These are phyloP conservation scores for Gisinianus flammeolus DNA, from an alignment of 2,888 invertebrate genomes.

Conservation along the genomic window DNA sequence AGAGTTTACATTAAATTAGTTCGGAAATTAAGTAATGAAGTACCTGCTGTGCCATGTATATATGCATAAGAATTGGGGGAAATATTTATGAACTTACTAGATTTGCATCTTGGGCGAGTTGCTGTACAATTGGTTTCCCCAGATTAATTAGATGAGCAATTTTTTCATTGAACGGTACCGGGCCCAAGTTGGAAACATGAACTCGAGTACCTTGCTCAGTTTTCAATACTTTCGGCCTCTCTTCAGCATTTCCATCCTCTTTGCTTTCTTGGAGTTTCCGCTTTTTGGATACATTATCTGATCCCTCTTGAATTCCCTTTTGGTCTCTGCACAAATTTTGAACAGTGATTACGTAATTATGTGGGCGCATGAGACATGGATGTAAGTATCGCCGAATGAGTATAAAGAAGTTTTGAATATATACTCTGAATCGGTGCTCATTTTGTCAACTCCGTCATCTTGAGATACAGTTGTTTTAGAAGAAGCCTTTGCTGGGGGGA, in stretches of 20 bases:
- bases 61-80: too few species aligned
- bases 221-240: neutral
- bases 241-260: neutral
- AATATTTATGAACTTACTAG: neutral
- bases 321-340: neutral
- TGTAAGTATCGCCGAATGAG: too few species aligned
- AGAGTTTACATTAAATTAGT: neutral
- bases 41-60: neutral
- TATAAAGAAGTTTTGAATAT: too few species aligned
- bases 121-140: slow-evolving; percentile 4
- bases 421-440: too few species aligned
- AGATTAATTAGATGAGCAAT: neutral
- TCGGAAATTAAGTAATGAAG: neutral
- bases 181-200: neutral
- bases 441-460: too few species aligned
- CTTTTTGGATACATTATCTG: neutral
- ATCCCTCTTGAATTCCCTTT: neutral
- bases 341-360: too few species aligned
- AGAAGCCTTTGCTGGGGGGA: neutral
- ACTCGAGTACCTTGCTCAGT: neutral
- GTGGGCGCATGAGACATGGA: too few species aligned
- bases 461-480: neutral
- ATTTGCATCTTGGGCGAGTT: slow-evolving; percentile 6
- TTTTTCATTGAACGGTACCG: slow-evolving; percentile 8
- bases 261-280: neutral